A percentile compares a stretch with the other conserved stretches of the same genome.
Evolutionary conservation across 2,113 vertebrate genomes (phyloP).

Genomic region (Apeltes quadracus): DNA sequence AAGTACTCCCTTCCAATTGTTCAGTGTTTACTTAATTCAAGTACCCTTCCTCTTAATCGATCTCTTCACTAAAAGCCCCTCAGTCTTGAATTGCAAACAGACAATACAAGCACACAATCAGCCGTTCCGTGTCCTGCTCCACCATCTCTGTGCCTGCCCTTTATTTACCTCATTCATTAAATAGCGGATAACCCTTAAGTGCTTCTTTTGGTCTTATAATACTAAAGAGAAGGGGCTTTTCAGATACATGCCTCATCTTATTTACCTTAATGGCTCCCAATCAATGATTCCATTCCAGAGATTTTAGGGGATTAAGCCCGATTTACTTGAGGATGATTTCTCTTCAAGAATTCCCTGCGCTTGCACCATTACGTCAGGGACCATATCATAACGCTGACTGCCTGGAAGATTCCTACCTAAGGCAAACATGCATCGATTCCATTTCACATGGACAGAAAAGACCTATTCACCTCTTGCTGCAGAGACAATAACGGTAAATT

Average conservation of each 20-base stretch:
- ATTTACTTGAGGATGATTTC: slow-evolving; percentile 63
- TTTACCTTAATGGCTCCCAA: slow-evolving; percentile 54
- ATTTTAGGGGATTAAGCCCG: slow-evolving; percentile 65
- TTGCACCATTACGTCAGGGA: slow-evolving; percentile 49
- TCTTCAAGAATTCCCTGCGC: slow-evolving; percentile 45
- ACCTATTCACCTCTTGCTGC: not conserved
- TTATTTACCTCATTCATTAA: slow-evolving; percentile 65
- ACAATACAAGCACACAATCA: slow-evolving; percentile 1
- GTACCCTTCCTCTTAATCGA: slow-evolving; percentile 25
- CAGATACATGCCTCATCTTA: slow-evolving; percentile 63
- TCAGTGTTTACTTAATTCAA: slow-evolving; percentile 18
- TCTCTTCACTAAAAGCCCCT: slow-evolving; percentile 19
- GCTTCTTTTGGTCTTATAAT: slow-evolving; percentile 60
- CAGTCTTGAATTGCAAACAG: slow-evolving; percentile 16
- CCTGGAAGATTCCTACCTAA: slow-evolving; percentile 12
- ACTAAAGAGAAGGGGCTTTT: slow-evolving; percentile 56
- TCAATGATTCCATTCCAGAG: slow-evolving; percentile 65
- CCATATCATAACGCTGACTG: slow-evolving; percentile 46
- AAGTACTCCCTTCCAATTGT: slow-evolving; percentile 7
- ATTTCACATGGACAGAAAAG: slow-evolving; percentile 2
- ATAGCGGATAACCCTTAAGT: slow-evolving; percentile 59
- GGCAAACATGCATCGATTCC: slow-evolving; percentile 11
- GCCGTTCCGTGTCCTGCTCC: not conserved
- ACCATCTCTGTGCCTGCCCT: not conserved
- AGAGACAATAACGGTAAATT: not conserved